Evolutionary conservation across 1,140 invertebrate genomes (phyloP).

Genomic region (Medauroidea extradentata): DNA sequence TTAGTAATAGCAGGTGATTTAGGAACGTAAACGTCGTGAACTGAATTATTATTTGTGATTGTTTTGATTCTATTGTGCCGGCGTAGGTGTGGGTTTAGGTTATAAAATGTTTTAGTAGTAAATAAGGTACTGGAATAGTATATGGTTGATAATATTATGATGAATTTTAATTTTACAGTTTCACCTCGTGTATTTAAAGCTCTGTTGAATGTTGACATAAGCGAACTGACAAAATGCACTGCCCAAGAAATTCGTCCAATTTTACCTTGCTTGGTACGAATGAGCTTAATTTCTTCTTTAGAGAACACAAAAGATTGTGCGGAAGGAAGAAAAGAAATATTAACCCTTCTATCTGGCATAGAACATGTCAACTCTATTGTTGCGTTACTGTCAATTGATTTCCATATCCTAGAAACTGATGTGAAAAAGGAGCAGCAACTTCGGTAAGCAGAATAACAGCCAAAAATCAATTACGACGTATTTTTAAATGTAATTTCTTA

Average conservation of each 20-base stretch:
- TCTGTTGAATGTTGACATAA: conserved; percentile 74
- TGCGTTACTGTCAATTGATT: conserved; percentile 88
- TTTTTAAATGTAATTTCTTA: no score
- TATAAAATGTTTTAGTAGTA: no score
- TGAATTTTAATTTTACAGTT: conserved; percentile 34
- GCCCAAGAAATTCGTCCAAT: conserved; percentile 79
- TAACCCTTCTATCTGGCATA: conserved; percentile 83
- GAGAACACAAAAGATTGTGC: conserved; percentile 81
- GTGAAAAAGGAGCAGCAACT: conserved; percentile 90
- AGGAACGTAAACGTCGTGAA: no score
- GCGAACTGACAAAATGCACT: conserved; percentile 60
- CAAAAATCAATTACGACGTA: no score
- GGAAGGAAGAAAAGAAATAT: conserved; percentile 77
- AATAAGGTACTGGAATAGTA: not conserved
- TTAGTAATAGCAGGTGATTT: no score
- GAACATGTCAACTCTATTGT: conserved; percentile 94
- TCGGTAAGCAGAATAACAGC: no score
- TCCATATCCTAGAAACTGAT: conserved; percentile 87
- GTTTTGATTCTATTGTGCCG: no score
- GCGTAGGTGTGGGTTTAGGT: no score
- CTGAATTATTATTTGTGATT: no score
- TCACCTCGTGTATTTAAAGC: conserved; percentile 64
- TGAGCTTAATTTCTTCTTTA: conserved; percentile 84
- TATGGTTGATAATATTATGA: no score
- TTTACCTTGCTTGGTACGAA: conserved; percentile 85